Evolutionary conservation across 2,113 vertebrate genomes (phyloP), one percentile per base, ranked within the genome.

Genomic region (Aegithalos caudatus): DNA sequence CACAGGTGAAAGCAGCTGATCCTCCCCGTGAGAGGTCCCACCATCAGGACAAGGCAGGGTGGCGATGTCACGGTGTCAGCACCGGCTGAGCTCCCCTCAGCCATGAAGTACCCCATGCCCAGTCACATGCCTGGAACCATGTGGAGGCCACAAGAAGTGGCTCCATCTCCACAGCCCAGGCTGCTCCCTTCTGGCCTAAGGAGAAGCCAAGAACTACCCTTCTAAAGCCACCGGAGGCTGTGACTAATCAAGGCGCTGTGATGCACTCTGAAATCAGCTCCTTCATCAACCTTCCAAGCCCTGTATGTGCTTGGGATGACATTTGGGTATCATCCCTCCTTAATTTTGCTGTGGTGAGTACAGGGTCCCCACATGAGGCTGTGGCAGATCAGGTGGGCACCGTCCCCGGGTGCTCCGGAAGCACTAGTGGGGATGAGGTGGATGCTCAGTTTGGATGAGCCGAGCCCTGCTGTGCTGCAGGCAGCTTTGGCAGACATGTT

Each of bases 361-460:
- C 16, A 48, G 38, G 5, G 18, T 57, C 18, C 45, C 24, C 3
- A 2, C 0, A 1, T 1, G 6, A 74, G 33, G 57, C 56, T 72
- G 67, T 2, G 11, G 71, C 54, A 80, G 51, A 37, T 56, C 0
- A 3, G 22, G 19, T 31, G 37, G 40, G 33, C 51, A 33, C 10
- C 0, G 0, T 28, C 45, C 58, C 31, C 25, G 31, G 14, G 10
- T 3, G 1, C 33, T 40, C 2, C 3, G 50, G 67, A 88, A 6
- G 31, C 0, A 0, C 2, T 1, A 3, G 28, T 1, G 1, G 48
- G 37, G 60, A 51, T 0, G 2, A 38, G 48, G 29, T 1, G 12
- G 64, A 60, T 29, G 76, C 42, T 44, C n/a, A 8, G 0, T 37
- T 44, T 54, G 21, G 27, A 23, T 51, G 71, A 33, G 50, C 28